Evolutionary conservation across 2,113 vertebrate species (phyloP).

Genomic region (Zosterops lateralis): DNA sequence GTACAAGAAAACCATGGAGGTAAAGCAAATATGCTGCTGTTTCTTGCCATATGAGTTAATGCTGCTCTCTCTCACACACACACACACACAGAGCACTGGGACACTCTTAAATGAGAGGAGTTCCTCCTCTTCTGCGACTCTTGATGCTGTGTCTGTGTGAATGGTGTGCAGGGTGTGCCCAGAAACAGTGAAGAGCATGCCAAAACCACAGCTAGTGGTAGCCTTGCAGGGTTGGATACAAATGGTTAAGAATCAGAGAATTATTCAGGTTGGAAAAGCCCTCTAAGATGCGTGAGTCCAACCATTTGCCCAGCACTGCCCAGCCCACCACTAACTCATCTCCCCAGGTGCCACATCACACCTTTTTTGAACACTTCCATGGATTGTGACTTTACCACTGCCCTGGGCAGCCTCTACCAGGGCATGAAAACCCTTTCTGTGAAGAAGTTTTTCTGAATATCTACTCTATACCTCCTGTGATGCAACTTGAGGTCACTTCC

Average conservation of each 20-base stretch:
- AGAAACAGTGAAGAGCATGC: rapidly evolving
- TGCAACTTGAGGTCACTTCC: not conserved
- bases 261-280: not conserved
- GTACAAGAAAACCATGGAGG: slow-evolving; percentile 95
- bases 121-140: not conserved
- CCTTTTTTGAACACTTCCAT: not conserved
- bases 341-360: not conserved
- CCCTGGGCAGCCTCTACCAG: not conserved
- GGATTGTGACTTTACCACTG: not conserved
- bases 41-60: not conserved
- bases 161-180: not conserved
- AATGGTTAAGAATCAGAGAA: not conserved
- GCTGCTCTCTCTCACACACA: not conserved
- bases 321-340: not conserved
- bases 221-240: not conserved
- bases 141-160: rapidly evolving
- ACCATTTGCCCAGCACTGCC: not conserved
- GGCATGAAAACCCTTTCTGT: not conserved
- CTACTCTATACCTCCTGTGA: not conserved
- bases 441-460: not conserved
- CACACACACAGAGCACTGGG: rapidly evolving
- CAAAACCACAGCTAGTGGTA: rapidly evolving
- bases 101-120: not conserved
- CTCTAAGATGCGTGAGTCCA: not conserved
- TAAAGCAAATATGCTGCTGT: slow-evolving; percentile 59